Percentiles rank a stretch among this genome's conserved stretches.
Conservation (phyloP, 2,797 vertebrate species). For the Halcyon chelicuti region DNA sequence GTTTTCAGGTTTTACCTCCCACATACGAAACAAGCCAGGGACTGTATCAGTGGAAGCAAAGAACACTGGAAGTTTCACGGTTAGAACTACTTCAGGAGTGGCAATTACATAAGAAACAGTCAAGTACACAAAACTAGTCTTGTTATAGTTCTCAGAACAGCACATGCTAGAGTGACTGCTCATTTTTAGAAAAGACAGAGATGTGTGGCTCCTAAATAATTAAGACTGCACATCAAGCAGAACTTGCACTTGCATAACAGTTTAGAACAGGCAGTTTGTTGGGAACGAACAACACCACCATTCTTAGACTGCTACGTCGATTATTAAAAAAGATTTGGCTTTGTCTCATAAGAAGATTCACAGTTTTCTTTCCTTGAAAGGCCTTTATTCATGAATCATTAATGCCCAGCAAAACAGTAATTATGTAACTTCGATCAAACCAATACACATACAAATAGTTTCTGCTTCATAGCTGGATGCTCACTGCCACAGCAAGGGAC, state of each 20-base stretch:
- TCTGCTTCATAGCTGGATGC: not conserved
- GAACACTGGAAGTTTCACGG: not conserved
- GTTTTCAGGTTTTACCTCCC: not conserved
- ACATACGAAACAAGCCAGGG: not conserved
- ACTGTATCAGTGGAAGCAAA: not conserved
- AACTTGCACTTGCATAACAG: constrained; percentile 24
- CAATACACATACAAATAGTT: not conserved
- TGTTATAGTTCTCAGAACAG: not conserved
- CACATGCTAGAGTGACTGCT: not conserved
- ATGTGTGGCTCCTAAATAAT: constrained; percentile 20
- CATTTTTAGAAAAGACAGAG: not conserved
- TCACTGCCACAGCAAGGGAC: not conserved
- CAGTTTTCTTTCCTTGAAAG: constrained; percentile 46
- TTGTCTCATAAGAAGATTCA: constrained; percentile 39
- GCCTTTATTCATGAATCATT: constrained; percentile 57
- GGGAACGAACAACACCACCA: not conserved
- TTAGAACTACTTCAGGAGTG: not conserved
- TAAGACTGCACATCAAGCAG: not conserved
- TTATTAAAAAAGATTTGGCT: constrained; percentile 28
- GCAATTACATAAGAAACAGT: not conserved
- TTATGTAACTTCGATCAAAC: constrained; percentile 54
- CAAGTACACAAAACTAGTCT: not conserved
- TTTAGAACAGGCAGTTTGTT: not conserved
- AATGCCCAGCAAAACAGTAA: constrained; percentile 40
- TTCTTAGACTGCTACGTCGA: constrained; percentile 7